Base-by-base conservation (phyloP, 1,140 invertebrate genomes). In the Atta colombica region DNA sequence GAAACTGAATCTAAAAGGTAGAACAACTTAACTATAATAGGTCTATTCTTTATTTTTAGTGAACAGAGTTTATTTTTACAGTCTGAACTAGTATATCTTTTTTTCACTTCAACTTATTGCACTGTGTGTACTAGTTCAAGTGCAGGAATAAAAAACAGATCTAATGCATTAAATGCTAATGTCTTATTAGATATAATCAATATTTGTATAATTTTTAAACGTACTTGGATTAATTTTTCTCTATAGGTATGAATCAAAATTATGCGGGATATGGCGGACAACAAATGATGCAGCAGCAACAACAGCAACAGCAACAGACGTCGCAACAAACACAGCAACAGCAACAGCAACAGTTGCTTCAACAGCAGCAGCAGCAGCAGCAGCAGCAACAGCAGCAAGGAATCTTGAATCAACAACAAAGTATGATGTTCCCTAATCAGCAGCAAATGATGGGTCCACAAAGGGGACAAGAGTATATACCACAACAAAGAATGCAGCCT, bases 271-370 rank as follows among this genome's bases (percentile, higher is more conserved):
- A 97, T 89, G 94, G 95, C 58, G 95, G 96, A 6, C 96, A 96
- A 90, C 96, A 96, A 88, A 96, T 96, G 96, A 96, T 96, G 92
- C 96, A 96, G 84, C 96, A 96, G 58, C 95, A 95, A 3, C 96
- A 96, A 85, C 96, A 97, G 74, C 96, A 94, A 93, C 92, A 96
- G 82, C 95, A 96, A 91, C 91, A 96, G 81, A 80, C 87, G 21
- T 84, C 91, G 25, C 93, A 93, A 55, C 92, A 93, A 31, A 89
- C 92, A 14, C 69, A 72, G 0, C 63, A 65, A 35, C 61, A 65
- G 21, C 90, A 89, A 10, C 90, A 91, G 8, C 90, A 91, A 3
- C 94, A 94, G 31, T 96, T 96, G 92, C 95, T 96, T 92, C 96
- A 96, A 93, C 95, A 96, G 93, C 94, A 95, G 82, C 86, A 88